These are phyloP conservation scores for Scomber japonicus DNA, from an alignment of 2,113 vertebrate species.

Conservation along the genomic window DNA sequence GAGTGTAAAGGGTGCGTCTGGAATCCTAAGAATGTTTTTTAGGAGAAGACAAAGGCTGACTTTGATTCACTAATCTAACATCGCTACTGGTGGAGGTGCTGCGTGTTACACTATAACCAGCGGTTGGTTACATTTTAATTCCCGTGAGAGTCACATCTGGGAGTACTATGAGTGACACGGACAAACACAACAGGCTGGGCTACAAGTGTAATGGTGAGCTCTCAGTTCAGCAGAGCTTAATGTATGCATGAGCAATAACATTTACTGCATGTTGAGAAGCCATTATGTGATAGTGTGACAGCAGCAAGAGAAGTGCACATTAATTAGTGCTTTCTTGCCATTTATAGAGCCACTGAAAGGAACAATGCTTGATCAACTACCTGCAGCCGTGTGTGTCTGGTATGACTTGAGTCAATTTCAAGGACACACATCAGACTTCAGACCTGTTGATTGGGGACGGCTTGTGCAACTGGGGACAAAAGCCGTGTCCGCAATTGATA, in stretches of 20 bases:
- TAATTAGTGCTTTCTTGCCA: neutral
- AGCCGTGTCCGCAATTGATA: too few species aligned
- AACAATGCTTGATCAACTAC: conserved; percentile 4
- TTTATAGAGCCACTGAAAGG: conserved; percentile 4
- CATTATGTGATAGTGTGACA: conserved; percentile 12
- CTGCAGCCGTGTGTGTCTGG: conserved; percentile 16
- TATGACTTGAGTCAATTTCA: too few species aligned
- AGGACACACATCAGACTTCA: too few species aligned
- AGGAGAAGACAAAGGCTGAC: conserved; percentile 74
- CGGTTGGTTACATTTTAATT: conserved; percentile 67
- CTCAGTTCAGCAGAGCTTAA: neutral
- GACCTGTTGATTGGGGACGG: too few species aligned
- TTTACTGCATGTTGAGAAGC: neutral
- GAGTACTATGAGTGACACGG: neutral
- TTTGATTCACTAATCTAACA: conserved; percentile 75
- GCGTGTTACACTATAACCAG: conserved; percentile 74
- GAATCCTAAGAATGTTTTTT: conserved; percentile 81
- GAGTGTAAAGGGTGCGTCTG: conserved; percentile 62
- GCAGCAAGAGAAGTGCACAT: neutral
- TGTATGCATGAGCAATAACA: neutral
- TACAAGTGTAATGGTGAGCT: neutral
- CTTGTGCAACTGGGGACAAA: too few species aligned
- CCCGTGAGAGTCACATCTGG: conserved; percentile 9
- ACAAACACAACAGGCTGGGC: neutral
- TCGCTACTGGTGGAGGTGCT: conserved; percentile 37